Evolutionary conservation across 2,797 vertebrate genomes (phyloP).

Genomic region (Dendrocincla fuliginosa): DNA sequence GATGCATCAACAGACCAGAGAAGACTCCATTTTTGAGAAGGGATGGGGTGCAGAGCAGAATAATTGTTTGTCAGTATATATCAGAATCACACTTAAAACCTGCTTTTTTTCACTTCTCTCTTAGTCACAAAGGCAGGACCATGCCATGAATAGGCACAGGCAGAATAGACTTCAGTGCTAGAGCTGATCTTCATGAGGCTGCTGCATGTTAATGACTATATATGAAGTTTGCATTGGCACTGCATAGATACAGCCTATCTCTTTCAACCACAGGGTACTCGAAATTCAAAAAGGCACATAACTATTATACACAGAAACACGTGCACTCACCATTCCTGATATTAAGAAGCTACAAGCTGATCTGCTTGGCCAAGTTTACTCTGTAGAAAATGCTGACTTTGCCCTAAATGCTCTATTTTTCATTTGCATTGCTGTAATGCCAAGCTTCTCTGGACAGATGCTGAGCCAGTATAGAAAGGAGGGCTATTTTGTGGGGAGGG

Average conservation of each 20-base stretch:
- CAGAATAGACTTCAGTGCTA: neutral
- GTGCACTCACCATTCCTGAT: neutral
- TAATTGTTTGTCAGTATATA: neutral
- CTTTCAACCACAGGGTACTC: neutral
- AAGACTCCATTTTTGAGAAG: neutral
- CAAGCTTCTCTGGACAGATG: neutral
- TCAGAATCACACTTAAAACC: neutral
- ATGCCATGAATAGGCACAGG: accelerated
- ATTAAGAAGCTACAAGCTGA: neutral
- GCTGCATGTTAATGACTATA: neutral
- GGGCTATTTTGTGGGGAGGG: neutral
- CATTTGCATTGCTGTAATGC: neutral
- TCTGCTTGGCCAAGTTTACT: neutral
- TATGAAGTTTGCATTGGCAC: neutral
- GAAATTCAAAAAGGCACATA: neutral
- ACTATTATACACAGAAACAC: neutral
- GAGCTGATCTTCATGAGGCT: neutral
- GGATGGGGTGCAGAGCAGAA: neutral
- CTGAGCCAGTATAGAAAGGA: neutral
- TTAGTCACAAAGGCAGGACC: neutral
- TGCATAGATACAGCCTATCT: neutral
- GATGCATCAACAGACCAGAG: neutral
- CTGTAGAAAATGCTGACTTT: neutral
- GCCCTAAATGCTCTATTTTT: neutral
- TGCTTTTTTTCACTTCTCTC: neutral